Base-by-base conservation (phyloP, 2,888 invertebrate species). In the Lasioglossum vierecki region DNA sequence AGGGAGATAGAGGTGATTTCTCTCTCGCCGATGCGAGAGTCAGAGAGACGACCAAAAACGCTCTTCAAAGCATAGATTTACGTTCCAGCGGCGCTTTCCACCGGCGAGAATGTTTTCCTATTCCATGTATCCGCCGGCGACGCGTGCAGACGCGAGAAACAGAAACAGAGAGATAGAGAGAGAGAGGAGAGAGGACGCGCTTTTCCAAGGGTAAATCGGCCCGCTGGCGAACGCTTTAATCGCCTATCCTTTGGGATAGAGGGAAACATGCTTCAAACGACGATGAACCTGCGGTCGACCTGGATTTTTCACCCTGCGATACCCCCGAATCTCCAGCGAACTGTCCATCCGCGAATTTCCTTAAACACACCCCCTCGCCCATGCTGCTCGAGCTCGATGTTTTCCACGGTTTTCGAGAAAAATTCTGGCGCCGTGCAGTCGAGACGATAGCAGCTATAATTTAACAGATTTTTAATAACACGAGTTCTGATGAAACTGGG, bases 1-100 rank as follows among this genome's bases (percentile, higher is more conserved):
- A 72, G 57, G 18, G 39, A 74, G 57, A 26, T n/a, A 74, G 39
- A 18, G 73, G 53, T 15, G 77, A 53, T 53, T 53, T 53, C 44
- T 22, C 22, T 53, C 53, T 22, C 53, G 2, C 53, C 78, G 53
- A 41, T 44, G 57, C 3, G 73, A 77, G 77, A 83, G 71, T n/a
- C n/a, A 76, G 46, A 81, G 85, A 78, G 75, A 60, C 71, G 66
- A 82, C 73, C 82, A 75, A 87, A 86, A 88, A 88, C 77, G 82
- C 80, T 84, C 81, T 87, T 90, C 85, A 90, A 87, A 90, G 90
- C 85, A 79, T 77, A 88, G 88, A 88, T 88, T 87, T 82, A 86
- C 87, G 80, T 86, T 78, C 75, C 68, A 18, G 70, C 74, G 68
- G 80, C 66, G 66, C 82, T 78, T 75, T 80, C 78, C 79, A 78